Evolutionary conservation across 1,140 invertebrate genomes (phyloP).

Genomic region (Drosophila guanche): DNA sequence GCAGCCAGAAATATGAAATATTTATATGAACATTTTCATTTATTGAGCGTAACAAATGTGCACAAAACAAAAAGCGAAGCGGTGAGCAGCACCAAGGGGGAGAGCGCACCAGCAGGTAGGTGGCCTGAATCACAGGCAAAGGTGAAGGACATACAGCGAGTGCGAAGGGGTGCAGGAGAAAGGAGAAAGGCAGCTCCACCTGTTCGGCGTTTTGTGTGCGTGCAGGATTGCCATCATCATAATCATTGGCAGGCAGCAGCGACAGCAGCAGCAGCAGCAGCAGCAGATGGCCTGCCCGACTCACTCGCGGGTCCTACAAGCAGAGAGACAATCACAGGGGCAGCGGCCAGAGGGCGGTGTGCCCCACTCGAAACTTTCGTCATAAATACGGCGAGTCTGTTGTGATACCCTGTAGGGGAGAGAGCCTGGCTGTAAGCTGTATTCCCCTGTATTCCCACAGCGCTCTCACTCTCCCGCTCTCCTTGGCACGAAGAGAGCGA

Average conservation of each 20-base stretch:
- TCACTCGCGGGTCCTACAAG: neutral
- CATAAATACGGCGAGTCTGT: slow-evolving; percentile 54
- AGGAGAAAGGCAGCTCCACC: slow-evolving; percentile 31
- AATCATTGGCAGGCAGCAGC: slow-evolving; percentile 52
- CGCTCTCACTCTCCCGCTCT: no score
- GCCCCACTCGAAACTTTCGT: slow-evolving; percentile 65
- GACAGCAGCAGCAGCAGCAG: slow-evolving; percentile 31
- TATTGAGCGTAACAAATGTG: slow-evolving; percentile 81
- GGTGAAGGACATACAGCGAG: slow-evolving; percentile 53
- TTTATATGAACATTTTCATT: slow-evolving; percentile 82
- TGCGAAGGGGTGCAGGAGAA: neutral
- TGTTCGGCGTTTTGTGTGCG: slow-evolving; percentile 52
- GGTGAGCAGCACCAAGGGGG: neutral
- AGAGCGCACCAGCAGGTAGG: neutral
- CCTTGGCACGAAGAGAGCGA: no score
- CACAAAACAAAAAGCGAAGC: slow-evolving; percentile 52
- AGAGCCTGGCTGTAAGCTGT: no score
- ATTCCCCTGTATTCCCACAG: no score
- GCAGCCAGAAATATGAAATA: slow-evolving; percentile 71
- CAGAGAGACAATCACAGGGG: slow-evolving; percentile 17
- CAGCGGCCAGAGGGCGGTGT: neutral
- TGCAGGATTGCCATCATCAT: slow-evolving; percentile 77
- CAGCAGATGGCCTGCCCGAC: slow-evolving; percentile 25
- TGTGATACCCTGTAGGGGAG: slow-evolving; percentile 2
- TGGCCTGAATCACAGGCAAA: slow-evolving; percentile 28